These are phyloP conservation scores for Nebria ingens DNA, from an alignment of 1,140 invertebrate species.

Conservation along the genomic window DNA sequence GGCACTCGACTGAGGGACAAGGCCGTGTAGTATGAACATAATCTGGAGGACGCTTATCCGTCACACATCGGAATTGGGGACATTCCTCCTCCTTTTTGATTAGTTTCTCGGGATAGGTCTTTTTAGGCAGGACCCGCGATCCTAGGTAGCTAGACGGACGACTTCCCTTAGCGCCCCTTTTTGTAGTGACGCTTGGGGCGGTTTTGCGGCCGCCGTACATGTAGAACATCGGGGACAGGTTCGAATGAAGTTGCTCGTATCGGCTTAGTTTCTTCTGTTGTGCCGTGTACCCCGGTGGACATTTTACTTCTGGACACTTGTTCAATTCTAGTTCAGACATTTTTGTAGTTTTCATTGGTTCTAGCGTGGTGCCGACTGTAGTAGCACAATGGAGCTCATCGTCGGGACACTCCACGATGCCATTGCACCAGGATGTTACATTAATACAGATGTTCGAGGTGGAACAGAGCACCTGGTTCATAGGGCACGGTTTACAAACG, in stretches of 20 bases:
- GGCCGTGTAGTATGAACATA: conserved; percentile 25
- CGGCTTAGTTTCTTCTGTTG: conserved; percentile 25
- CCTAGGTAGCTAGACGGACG: conserved; percentile 1
- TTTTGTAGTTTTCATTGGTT: conserved; percentile 13
- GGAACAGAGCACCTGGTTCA: conserved; percentile 54
- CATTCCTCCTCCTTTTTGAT: conserved; percentile 32
- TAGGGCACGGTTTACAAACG: conserved; percentile 58
- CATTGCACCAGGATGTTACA: conserved; percentile 65
- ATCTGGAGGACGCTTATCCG: conserved; percentile 32
- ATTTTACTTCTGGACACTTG: conserved; percentile 17
- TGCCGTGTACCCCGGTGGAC: conserved; percentile 19
- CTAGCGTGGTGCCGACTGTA: conserved; percentile 18
- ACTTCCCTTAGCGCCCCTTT: conserved; percentile 14
- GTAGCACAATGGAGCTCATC: conserved; percentile 63
- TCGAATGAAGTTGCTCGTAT: conserved; percentile 25
- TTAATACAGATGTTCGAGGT: conserved; percentile 66
- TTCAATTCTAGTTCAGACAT: neutral
- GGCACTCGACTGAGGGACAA: conserved; percentile 47
- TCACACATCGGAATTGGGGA: conserved; percentile 42
- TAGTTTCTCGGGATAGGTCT: conserved; percentile 1
- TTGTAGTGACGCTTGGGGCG: conserved; percentile 26
- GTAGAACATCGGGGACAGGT: conserved; percentile 27
- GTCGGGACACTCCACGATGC: conserved; percentile 70
- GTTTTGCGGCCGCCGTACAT: conserved; percentile 11
- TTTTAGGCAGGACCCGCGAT: neutral